Conservation (phyloP, 2,113 vertebrate species). For the Chinchilla lanigera region DNA sequence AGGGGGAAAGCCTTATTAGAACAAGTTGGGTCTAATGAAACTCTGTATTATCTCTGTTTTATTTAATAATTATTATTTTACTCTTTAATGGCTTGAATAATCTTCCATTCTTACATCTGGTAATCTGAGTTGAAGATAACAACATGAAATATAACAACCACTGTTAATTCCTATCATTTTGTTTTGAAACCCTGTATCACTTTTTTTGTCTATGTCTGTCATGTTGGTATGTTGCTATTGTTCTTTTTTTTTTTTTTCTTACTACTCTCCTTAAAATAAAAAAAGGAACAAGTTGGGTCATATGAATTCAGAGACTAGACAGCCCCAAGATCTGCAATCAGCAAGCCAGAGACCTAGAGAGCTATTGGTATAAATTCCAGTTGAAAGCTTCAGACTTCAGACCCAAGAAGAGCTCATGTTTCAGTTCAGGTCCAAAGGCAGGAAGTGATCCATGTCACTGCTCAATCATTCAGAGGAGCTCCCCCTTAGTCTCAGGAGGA, state of each 20-base stretch:
- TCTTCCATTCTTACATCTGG: too few relatives aligned
- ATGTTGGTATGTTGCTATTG: too few relatives aligned
- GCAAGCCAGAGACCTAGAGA: background rate
- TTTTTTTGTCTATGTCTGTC: too few relatives aligned
- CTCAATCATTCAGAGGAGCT: background rate
- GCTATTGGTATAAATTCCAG: background rate
- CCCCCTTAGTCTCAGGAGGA: background rate
- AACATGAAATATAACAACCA: too few relatives aligned
- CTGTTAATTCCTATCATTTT: too few relatives aligned
- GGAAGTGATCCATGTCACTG: background rate
- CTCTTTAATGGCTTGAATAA: too few relatives aligned
- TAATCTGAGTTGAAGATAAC: too few relatives aligned
- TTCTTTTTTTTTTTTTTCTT: too few relatives aligned
- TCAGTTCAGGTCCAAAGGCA: background rate
- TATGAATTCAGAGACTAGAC: background rate
- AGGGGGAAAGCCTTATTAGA: background rate
- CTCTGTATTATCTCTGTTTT: too few relatives aligned
- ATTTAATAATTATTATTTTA: too few relatives aligned
- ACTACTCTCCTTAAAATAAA: too few relatives aligned
- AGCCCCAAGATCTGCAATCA: background rate
- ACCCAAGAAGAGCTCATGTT: background rate
- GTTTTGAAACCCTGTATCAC: too few relatives aligned
- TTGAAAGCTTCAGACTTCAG: background rate
- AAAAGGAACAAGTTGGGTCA: background rate
- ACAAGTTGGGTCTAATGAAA: background rate